phyloP scores from a whole-genome alignment of 2,113 vertebrate genomes.

The Ictidomys tridecemlineatus region DNA sequence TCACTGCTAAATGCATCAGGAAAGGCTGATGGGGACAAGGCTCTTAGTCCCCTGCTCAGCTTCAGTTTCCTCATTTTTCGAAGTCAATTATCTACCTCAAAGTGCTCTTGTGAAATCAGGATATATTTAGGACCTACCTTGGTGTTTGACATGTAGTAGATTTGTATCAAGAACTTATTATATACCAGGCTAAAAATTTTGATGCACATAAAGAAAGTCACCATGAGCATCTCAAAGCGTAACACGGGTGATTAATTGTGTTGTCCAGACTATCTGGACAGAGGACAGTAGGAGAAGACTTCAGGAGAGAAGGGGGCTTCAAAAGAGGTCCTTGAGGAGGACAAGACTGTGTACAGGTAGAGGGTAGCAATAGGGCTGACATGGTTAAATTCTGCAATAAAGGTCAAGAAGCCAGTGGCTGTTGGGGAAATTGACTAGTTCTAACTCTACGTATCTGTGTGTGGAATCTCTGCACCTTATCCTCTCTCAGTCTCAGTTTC shows the following conservation, averaged over 20 bases:
- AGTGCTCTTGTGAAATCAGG: neutral
- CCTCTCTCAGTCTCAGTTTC: neutral
- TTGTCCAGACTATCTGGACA: neutral
- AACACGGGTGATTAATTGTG: neutral
- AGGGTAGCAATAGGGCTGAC: neutral
- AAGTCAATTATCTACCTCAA: neutral
- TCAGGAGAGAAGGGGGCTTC: neutral
- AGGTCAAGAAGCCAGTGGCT: neutral
- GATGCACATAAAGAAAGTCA: neutral
- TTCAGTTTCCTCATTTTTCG: neutral
- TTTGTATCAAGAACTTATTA: too few species aligned
- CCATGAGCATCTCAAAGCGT: neutral
- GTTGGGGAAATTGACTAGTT: neutral
- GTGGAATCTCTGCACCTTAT: neutral
- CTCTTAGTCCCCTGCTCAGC: neutral
- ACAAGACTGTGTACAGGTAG: neutral
- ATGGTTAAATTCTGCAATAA: neutral
- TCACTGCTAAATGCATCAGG: neutral
- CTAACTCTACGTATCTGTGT: neutral
- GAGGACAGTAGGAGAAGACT: neutral
- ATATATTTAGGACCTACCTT: neutral
- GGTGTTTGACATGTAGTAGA: neutral
- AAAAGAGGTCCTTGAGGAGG: neutral
- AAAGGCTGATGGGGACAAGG: rapidly evolving
- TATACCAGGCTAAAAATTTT: neutral